Evolutionary conservation across 1,140 invertebrate species (phyloP).

Genomic region (Ips nitidus): DNA sequence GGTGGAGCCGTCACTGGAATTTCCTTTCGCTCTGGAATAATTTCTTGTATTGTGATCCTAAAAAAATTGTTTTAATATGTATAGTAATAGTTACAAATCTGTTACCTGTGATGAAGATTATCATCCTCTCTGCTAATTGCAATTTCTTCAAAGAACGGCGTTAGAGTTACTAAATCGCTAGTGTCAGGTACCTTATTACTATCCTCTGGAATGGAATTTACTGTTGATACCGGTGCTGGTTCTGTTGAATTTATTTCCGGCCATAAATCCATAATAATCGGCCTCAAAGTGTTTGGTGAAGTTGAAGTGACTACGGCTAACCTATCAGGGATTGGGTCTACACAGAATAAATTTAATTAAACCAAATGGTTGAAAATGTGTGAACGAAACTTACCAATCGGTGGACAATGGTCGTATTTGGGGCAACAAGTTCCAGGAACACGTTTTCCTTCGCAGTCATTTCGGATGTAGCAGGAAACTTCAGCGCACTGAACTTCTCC

Average conservation of each 20-base stretch:
- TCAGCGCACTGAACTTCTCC: constrained; percentile 74
- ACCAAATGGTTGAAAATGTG: not conserved
- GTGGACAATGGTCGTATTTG: constrained; percentile 76
- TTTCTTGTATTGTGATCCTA: constrained; percentile 51
- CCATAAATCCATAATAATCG: constrained; percentile 11
- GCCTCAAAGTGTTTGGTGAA: constrained; percentile 9
- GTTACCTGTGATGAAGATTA: constrained; percentile 21
- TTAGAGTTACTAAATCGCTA: constrained; percentile 16
- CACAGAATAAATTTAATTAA: not conserved
- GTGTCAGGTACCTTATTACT: constrained; percentile 36
- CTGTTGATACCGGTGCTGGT: not conserved
- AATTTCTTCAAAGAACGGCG: constrained; percentile 24
- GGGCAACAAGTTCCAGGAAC: constrained; percentile 74
- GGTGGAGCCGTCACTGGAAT: constrained; percentile 46
- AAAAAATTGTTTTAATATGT: constrained; percentile 9
- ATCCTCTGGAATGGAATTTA: constrained; percentile 23
- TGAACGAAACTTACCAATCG: constrained; percentile 55
- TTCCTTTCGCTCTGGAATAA: constrained; percentile 49
- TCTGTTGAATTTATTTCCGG: constrained; percentile 10
- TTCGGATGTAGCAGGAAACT: constrained; percentile 71
- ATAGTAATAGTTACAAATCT: not conserved
- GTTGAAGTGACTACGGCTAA: constrained; percentile 18
- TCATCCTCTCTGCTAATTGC: constrained; percentile 1
- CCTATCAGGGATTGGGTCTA: constrained; percentile 26
- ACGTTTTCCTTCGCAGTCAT: constrained; percentile 69